Percentiles rank a stretch among this genome's conserved stretches.
Evolutionary conservation across 2,797 vertebrate genomes (phyloP).

Genomic region (Darevskia nairensis): DNA sequence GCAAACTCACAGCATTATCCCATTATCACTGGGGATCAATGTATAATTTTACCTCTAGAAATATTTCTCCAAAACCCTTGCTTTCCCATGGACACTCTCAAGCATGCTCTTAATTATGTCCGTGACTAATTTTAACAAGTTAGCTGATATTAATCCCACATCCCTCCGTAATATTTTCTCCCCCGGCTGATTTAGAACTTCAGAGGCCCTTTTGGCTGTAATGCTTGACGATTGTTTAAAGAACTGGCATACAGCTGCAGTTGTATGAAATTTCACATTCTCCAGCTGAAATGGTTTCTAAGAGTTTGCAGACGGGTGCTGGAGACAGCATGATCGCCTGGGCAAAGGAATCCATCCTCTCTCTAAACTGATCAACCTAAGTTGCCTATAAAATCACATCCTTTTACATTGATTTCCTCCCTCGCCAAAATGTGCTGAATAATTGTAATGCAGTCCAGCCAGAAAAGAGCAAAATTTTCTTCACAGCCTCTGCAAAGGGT

Average conservation of each 20-base stretch:
- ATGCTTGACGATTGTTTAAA: slow-evolving; percentile 47
- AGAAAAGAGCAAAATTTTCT: background rate
- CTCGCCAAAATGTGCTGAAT: background rate
- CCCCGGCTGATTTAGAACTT: slow-evolving; percentile 48
- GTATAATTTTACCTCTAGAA: slow-evolving; percentile 64
- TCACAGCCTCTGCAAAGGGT: slow-evolving; percentile 12
- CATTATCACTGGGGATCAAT: slow-evolving; percentile 63
- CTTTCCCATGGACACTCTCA: slow-evolving; percentile 51
- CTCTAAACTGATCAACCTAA: background rate
- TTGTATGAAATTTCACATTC: slow-evolving; percentile 26
- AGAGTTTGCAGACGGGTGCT: background rate
- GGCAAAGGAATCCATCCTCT: background rate
- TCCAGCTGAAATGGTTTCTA: slow-evolving; percentile 33
- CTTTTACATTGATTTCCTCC: background rate
- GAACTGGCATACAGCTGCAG: background rate
- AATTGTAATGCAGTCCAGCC: background rate
- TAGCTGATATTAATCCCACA: slow-evolving; percentile 32
- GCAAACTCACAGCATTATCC: slow-evolving; percentile 56
- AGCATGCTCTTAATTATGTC: slow-evolving; percentile 61
- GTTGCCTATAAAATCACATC: background rate
- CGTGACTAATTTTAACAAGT: slow-evolving; percentile 58
- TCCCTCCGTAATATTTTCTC: slow-evolving; percentile 44
- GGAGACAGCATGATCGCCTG: background rate
- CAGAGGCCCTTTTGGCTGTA: background rate
- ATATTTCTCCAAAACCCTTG: slow-evolving; percentile 39